phyloP scores from a whole-genome alignment of 2,888 invertebrate species.

The Muschampia plurimacula region DNA sequence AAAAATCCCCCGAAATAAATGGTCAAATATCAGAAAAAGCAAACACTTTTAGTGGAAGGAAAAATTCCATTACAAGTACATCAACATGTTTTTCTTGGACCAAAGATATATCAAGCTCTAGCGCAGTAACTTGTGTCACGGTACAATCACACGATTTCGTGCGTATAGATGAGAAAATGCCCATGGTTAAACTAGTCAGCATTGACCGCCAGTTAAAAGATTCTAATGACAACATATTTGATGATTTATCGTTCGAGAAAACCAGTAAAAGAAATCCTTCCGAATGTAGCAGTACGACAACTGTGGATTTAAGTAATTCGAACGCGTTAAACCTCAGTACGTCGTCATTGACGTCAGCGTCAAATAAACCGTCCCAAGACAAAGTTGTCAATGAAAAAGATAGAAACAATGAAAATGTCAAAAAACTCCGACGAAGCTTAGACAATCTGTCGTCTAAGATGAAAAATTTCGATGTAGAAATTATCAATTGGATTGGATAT shows the following conservation, averaged over 20 bases:
- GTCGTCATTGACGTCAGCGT: constrained; percentile 26
- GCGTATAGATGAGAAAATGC: constrained; percentile 66
- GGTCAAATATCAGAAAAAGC: background rate
- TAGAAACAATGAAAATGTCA: constrained; percentile 2
- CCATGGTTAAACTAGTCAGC: constrained; percentile 59
- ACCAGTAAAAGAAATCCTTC: background rate
- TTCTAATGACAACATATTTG: constrained; percentile 11
- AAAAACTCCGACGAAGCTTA: constrained; percentile 42
- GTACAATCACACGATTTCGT: constrained; percentile 62
- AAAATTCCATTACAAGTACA: constrained; percentile 48
- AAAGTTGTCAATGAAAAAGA: constrained; percentile 8
- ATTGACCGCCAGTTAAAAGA: constrained; percentile 43
- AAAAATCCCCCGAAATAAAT: background rate
- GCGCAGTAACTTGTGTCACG: constrained; percentile 60
- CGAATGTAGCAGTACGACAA: background rate
- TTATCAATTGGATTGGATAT: constrained; percentile 59
- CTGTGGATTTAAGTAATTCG: constrained; percentile 13
- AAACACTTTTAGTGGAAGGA: constrained; percentile 6
- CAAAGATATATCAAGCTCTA: constrained; percentile 69
- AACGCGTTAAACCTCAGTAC: constrained; percentile 29
- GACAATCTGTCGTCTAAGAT: constrained; percentile 51
- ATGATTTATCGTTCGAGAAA: constrained; percentile 4
- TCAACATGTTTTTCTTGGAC: constrained; percentile 68
- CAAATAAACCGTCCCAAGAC: background rate
- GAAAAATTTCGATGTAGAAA: constrained; percentile 58